Evolutionary conservation across 2,797 vertebrate genomes (phyloP).

Genomic region (Enteromius trimaculatus): DNA sequence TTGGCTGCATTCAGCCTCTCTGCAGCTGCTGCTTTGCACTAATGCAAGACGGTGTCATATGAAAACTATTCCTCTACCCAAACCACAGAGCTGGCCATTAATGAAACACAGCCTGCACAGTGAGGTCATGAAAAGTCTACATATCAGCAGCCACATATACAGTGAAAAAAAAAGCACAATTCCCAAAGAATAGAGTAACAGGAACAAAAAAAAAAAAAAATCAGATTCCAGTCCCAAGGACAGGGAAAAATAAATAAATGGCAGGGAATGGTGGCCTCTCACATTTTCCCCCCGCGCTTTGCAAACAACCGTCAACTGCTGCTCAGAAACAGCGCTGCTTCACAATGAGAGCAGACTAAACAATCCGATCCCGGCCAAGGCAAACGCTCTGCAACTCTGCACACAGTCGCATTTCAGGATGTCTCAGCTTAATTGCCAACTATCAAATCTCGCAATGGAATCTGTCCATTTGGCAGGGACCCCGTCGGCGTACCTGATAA

Average conservation of each 20-base stretch:
- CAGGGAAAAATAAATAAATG: constrained; percentile 83
- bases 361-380: constrained; percentile 85
- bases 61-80: constrained; percentile 97
- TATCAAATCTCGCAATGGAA: constrained; percentile 88
- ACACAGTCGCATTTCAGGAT: constrained; percentile 80
- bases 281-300: constrained; percentile 87
- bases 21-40: constrained; percentile 91
- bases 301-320: constrained; percentile 91
- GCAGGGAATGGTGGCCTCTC: constrained; percentile 72
- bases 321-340: constrained; percentile 84
- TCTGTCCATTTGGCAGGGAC: constrained; percentile 86
- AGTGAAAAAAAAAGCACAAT: constrained; percentile 79
- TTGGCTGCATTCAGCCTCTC: constrained; percentile 89
- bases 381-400: constrained; percentile 90
- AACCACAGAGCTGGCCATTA: constrained; percentile 94
- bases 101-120: constrained; percentile 95
- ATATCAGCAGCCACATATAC: constrained; percentile 93
- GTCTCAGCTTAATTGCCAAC: constrained; percentile 84
- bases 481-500: constrained; percentile 71
- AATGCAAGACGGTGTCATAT: constrained; percentile 93
- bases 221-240: constrained; percentile 90
- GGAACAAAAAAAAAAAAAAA: constrained; percentile 86
- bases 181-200: constrained; percentile 89
- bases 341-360: constrained; percentile 95
- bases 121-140: constrained; percentile 97